Evolutionary conservation across 2,888 invertebrate genomes (phyloP).

Genomic region (Drosophila falleni): DNA sequence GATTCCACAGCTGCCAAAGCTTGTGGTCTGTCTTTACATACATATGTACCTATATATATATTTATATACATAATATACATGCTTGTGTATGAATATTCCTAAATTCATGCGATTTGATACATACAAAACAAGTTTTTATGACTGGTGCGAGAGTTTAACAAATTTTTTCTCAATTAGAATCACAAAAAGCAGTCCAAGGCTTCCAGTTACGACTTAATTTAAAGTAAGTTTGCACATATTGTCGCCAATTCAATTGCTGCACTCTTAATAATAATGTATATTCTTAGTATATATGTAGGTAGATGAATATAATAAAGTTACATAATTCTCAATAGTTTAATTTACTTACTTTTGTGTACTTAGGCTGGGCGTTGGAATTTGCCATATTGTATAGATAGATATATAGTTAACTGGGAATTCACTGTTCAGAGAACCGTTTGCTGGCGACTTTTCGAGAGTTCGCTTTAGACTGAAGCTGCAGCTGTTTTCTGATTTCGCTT

Average conservation of each 20-base stretch:
- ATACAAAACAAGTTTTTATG: conserved; percentile 44
- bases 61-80: neutral
- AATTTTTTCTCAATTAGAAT: conserved; percentile 1
- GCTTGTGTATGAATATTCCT: neutral
- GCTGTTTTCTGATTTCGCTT: conserved; percentile 37
- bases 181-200: conserved; percentile 14
- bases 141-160: conserved; percentile 12
- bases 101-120: conserved; percentile 11
- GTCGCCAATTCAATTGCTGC: conserved; percentile 11
- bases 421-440: conserved; percentile 8
- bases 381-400: conserved; percentile 58
- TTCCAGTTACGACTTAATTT: neutral
- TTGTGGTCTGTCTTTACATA: neutral
- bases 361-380: conserved; percentile 61
- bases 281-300: neutral
- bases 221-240: conserved; percentile 13
- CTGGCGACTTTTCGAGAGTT: conserved; percentile 38
- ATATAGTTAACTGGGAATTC: neutral
- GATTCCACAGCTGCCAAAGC: neutral
- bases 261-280: neutral
- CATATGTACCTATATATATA: neutral
- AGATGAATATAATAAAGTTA: neutral
- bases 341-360: conserved; percentile 72
- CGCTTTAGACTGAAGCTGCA: conserved; percentile 57
- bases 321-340: neutral